These are phyloP conservation scores for Rhopilema esculentum DNA, from an alignment of 30 jellyfish, hydroid and myxozoan genomes.

Conservation along the genomic window DNA sequence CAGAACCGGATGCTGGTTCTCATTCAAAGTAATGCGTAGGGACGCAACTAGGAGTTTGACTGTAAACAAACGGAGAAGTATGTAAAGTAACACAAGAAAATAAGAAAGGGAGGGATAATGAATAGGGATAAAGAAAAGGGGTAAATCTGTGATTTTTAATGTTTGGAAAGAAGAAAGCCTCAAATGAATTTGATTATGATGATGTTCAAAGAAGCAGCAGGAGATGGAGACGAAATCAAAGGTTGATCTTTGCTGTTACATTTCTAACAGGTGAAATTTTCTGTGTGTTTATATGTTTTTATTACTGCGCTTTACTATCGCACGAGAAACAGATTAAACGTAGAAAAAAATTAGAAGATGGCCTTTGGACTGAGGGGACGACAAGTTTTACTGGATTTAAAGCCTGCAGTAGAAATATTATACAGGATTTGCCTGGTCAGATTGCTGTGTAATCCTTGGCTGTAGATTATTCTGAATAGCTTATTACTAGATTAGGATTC, in stretches of 20 bases:
- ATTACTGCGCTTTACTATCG: neutral
- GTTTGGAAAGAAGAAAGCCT: slow-evolving; percentile 16
- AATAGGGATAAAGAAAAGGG: slow-evolving; percentile 31
- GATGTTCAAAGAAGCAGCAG: neutral
- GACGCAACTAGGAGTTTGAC: slow-evolving; percentile 37
- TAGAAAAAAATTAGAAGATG: too few species aligned
- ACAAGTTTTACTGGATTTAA: too few species aligned
- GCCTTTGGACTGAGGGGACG: too few species aligned
- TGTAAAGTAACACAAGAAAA: neutral
- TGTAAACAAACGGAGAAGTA: slow-evolving; percentile 27
- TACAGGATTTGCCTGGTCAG: too few species aligned
- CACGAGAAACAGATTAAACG: neutral
- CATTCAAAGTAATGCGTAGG: slow-evolving; percentile 42
- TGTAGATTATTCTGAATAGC: too few species aligned
- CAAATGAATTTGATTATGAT: neutral
- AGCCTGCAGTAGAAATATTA: too few species aligned
- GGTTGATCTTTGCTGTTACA: slow-evolving; percentile 33
- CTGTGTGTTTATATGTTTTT: neutral
- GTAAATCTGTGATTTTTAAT: slow-evolving; percentile 6
- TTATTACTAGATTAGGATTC: too few species aligned
- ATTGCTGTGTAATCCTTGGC: too few species aligned
- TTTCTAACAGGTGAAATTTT: slow-evolving; percentile 34
- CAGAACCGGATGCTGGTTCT: slow-evolving; percentile 27
- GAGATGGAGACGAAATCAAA: slow-evolving; percentile 47
- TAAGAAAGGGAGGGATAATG: neutral